These are phyloP conservation scores for Macrocentrus cingulum DNA, from an alignment of 1,140 invertebrate genomes.

Conservation along the genomic window DNA sequence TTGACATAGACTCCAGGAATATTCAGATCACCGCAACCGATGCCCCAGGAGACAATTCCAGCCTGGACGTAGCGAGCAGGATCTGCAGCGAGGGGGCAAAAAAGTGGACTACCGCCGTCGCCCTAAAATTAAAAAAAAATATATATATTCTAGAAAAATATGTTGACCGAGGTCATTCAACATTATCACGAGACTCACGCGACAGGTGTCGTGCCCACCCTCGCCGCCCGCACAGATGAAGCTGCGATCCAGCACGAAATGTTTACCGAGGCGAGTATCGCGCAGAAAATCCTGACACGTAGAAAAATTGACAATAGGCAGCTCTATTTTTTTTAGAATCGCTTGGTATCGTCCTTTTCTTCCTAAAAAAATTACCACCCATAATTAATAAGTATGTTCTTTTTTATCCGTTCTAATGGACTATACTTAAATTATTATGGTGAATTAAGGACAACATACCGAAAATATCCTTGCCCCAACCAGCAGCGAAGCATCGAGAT, in stretches of 20 bases:
- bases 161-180: no score
- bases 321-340: conserved; percentile 72
- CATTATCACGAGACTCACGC: conserved; percentile 50
- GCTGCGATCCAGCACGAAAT: conserved; percentile 61
- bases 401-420: not conserved
- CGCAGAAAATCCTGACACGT: conserved; percentile 62
- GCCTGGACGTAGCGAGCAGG: no score
- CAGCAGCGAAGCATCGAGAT: no score
- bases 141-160: no score
- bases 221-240: conserved; percentile 60
- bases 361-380: conserved; percentile 36
- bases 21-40: no score
- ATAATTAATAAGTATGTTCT: not conserved
- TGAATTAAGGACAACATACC: no score
- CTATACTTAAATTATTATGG: not conserved
- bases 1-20: no score
- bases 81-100: no score
- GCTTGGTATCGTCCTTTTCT: conserved; percentile 65
- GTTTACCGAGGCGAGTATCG: conserved; percentile 61
- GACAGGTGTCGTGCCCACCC: conserved; percentile 63
- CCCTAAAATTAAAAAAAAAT: no score
- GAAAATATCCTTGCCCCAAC: no score
- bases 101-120: no score
- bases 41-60: no score
- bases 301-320: conserved; percentile 63